Conservation (phyloP, 2,888 invertebrate genomes). For the Eulithis testata region DNA sequence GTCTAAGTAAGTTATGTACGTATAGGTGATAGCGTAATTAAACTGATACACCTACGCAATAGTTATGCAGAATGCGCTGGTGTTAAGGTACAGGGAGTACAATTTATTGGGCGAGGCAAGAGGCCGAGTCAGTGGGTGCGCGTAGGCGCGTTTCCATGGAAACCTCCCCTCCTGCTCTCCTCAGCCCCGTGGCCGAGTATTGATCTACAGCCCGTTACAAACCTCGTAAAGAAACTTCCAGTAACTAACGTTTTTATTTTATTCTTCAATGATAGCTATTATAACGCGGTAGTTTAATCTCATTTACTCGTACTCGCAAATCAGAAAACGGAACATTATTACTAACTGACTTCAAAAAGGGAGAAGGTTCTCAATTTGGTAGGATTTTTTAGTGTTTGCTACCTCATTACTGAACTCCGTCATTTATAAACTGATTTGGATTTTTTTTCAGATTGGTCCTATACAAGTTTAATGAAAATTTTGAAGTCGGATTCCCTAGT, state of each 20-base stretch:
- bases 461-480: too few species aligned
- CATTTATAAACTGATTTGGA: too few species aligned
- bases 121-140: constrained; percentile 59
- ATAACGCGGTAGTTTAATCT: neutral
- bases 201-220: constrained; percentile 63
- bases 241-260: constrained; percentile 11
- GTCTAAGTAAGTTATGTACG: neutral
- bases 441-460: too few species aligned
- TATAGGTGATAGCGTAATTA: neutral
- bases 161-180: constrained; percentile 51
- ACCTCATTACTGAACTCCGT: too few species aligned
- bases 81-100: constrained; percentile 6
- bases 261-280: constrained; percentile 9
- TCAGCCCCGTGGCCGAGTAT: constrained; percentile 53
- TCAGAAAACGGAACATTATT: too few species aligned
- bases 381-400: too few species aligned
- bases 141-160: constrained; percentile 80
- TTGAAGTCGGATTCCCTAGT: too few species aligned
- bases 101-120: constrained; percentile 54
- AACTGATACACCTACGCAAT: neutral
- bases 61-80: constrained; percentile 7
- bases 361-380: too few species aligned
- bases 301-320: neutral
- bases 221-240: constrained; percentile 51
- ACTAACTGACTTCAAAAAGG: too few species aligned